Base-by-base conservation (phyloP, 2,797 vertebrate genomes). In the Brotula barbata region DNA sequence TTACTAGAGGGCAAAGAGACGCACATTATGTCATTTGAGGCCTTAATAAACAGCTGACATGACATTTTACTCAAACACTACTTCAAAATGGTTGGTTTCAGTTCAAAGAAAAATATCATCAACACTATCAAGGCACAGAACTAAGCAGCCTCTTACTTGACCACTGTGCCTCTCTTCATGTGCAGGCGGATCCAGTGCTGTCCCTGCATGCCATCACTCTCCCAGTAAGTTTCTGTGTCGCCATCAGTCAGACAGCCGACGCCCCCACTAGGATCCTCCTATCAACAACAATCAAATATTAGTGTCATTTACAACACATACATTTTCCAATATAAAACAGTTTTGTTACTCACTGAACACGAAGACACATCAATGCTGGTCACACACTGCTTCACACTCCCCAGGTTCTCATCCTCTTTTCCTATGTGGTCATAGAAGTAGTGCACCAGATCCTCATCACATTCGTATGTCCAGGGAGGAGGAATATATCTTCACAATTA, bases 171-270 rank as follows among this genome's bases (percentile, higher is more conserved):
- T 84, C 94, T 96, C 90, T 96, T 99, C 97, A 99, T 99, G 63
- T 95, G 94, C 76, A 98, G 93, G 31, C 96, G 95, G 77, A 99
- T 95, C 97, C 96, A 99, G 88, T 98, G 97, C 73, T 98, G 96
- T 62, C 95, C 96, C 84, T 97, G 95, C 84, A 96, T 95, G 22
- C 96, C 96, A 4, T 98, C 96, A 1, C 97, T 99, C 86, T 99
- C 96, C 97, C 97, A 99, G 88, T 93, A 99, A 0, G 97, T 98
- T 82, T 98, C 95, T 0, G 90, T 92, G 2, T 96, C 94, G 33
- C 95, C 95, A 19, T 99, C 97, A 0, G 97, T 99, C 86, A 99
- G 87, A 73, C 94, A 96, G 20, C 92, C 94, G 40, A 92, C 92
- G 0, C 91, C 90, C 4, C 89, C 86, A 6, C 92, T 97, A 73